These are phyloP conservation scores for Aptenodytes patagonicus DNA, from an alignment of 2,113 vertebrate species.

Conservation along the genomic window DNA sequence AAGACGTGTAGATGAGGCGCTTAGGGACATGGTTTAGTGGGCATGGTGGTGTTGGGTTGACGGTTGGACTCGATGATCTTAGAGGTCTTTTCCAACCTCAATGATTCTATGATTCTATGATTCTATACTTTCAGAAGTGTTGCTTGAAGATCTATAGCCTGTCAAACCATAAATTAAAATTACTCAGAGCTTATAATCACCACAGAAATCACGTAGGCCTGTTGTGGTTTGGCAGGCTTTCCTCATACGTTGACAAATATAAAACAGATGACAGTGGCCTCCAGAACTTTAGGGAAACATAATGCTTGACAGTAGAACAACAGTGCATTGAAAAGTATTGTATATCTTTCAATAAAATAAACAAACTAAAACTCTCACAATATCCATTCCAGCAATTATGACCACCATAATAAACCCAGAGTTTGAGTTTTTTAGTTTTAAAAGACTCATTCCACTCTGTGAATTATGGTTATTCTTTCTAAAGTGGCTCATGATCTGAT, in stretches of 20 bases:
- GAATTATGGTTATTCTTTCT: background rate
- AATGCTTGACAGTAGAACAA: background rate
- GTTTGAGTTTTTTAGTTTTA: background rate
- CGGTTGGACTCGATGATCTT: too few species aligned
- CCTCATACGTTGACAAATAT: background rate
- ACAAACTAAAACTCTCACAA: background rate
- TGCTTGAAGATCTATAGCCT: background rate
- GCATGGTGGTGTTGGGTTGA: too few species aligned
- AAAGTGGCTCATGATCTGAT: background rate
- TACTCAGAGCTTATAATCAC: background rate
- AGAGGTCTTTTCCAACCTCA: too few species aligned
- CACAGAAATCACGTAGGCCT: background rate
- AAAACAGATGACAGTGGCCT: background rate
- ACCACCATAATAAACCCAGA: background rate
- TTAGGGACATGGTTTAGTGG: too few species aligned
- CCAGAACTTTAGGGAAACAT: background rate
- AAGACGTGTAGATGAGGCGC: too few species aligned
- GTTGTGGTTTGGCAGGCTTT: constrained; percentile 5
- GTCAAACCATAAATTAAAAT: background rate
- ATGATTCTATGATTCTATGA: too few species aligned
- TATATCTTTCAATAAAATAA: background rate
- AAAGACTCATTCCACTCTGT: background rate
- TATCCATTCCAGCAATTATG: background rate
- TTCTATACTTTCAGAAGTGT: background rate
- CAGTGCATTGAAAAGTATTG: background rate